Evolutionary conservation across 2,888 invertebrate genomes (phyloP), one percentile per base, ranked within the genome.

Genomic region (Euplagia quadripunctaria): DNA sequence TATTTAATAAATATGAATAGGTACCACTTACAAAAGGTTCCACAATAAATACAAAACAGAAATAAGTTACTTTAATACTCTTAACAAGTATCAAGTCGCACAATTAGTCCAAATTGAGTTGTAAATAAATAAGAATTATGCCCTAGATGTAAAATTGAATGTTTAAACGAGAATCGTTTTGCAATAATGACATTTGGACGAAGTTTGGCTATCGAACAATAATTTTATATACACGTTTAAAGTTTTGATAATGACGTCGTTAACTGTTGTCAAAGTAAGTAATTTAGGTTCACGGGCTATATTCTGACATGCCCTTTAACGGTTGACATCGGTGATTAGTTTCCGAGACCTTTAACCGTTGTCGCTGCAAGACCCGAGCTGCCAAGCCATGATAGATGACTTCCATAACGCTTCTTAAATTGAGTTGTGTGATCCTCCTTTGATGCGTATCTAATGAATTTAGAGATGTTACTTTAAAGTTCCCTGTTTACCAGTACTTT

Each of bases 301-400:
- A 83, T 82, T 78, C 78, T 75, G 76, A 85, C 83, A 77, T 80
- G 80, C 81, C 87, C 86, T 88, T 87, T 82, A 82, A 85, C 82
- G 80, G 86, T 85, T 80, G 82, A 84, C 84, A 81, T 77, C 72
- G 78, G 83, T 88, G 86, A 91, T 91, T 89, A 89, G 86, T 88
- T 88, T 84, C 83, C 73, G 78, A 65, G 82, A 76, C 79, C 75
- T 81, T 72, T 80, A 82, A 77, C 79, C 76, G 64, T 74, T 74
- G 76, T 77, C 80, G 73, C 80, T 75, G 72, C 73, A 71, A 77
- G 75, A 74, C 80, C 79, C 79, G 81, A 83, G 79, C 85, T 89
- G 87, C 81, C 88, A 88, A 86, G 82, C 74, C 74, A 82, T 90
- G 89, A 91, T 88, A 79, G 86, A 91, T 88, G 85, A 79, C 82